Evolutionary conservation across 2,113 vertebrate genomes (phyloP), one percentile per base, ranked within the genome.

Genomic region (Festucalex cinctus): DNA sequence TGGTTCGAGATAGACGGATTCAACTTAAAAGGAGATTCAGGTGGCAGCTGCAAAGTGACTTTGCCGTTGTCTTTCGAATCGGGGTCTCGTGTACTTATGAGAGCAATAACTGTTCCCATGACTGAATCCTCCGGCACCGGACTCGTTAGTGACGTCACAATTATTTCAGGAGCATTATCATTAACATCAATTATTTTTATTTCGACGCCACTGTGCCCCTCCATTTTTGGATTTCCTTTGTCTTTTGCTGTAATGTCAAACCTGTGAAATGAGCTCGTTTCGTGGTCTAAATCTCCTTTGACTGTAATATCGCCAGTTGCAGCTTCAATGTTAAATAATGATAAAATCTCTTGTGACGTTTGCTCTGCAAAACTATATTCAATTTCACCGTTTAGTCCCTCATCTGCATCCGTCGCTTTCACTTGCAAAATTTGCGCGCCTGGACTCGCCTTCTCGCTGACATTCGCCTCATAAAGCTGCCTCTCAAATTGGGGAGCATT

Each of bases 401-500:
- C 90, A 14, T 93, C 91, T 54, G 65, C 59, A 71, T 93, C 91
- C 9, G 66, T 72, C 2, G 92, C 91, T 75, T 91, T 95, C 14
- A 98, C 63, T 0, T 82, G 82, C 1, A 93, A 60, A 43, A 96
- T 86, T 20, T 92, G 71, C 6, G 83, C 92, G 12, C 92, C 93
- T 54, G 80, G 61, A 0, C 79, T 76, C 9, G 90, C 77, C 0
- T 93, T 93, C 85, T 97, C 96, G 9, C 84, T 85, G 22, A 98
- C 61, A 54, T 89, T 90, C 0, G 93, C 88, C 24, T 94, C 94
- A 74, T 95, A 96, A 1, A 89, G 36, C 0, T 90, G 71, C 26
- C 88, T 90, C 20, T 93, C 84, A 71, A 95, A 98, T 1, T 92
- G 86, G 0, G 96, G 96, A 1, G 92, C 87, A 35, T 98, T 97